Evolutionary conservation across 2,113 vertebrate genomes (phyloP).

Genomic region (Arizona elegans): DNA sequence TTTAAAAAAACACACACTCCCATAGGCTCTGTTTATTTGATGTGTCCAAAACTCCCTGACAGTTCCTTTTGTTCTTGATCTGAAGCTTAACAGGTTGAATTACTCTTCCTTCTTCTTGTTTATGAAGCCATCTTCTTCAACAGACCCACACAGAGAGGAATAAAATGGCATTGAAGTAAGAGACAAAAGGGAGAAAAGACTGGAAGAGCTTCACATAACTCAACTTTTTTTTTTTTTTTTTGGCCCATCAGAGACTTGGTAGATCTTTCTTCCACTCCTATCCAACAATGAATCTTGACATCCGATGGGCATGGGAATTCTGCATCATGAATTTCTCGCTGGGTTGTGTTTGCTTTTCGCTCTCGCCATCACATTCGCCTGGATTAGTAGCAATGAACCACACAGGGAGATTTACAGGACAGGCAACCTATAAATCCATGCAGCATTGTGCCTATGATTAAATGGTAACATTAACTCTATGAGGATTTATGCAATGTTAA

Average conservation of each 20-base stretch:
- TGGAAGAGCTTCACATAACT: neutral
- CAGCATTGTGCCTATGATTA: constrained; percentile 20
- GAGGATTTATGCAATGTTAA: constrained; percentile 2
- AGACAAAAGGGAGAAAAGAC: neutral
- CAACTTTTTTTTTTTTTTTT: neutral
- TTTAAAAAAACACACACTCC: neutral
- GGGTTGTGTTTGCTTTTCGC: neutral
- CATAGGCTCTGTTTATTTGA: neutral
- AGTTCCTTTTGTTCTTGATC: neutral
- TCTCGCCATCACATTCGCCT: neutral
- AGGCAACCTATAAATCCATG: constrained; percentile 13
- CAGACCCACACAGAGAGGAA: neutral
- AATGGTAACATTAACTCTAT: constrained; percentile 3
- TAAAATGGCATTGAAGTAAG: neutral
- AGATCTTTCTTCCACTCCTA: neutral
- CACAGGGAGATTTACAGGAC: constrained; percentile 27
- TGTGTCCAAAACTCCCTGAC: neutral
- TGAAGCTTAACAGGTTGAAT: neutral
- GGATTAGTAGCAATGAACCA: constrained; percentile 5
- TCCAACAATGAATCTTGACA: neutral
- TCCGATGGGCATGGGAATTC: neutral
- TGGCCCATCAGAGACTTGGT: neutral
- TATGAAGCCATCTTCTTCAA: neutral
- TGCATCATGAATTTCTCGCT: neutral
- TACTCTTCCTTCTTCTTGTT: neutral